Base-by-base conservation (phyloP, 2,797 vertebrate species). In the Mormyrops attenuatus region DNA sequence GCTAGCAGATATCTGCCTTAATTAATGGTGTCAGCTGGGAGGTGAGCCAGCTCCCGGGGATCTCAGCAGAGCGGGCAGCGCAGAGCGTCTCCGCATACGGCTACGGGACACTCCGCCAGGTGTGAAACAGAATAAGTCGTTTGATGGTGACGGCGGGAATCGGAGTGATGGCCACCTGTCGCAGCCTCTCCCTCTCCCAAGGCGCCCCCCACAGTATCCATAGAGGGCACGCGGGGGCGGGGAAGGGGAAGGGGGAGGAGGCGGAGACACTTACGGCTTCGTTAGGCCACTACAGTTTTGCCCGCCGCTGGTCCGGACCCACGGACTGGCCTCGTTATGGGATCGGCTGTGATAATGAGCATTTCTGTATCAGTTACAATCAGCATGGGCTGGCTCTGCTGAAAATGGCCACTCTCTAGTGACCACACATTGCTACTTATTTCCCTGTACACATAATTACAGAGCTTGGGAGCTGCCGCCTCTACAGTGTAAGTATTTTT, bases 71-170 rank as follows among this genome's bases (percentile, higher is more conserved):
- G 96, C 97, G 96, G 98, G 96, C 97, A 97, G 97, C 97, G 97
- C 97, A 96, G 97, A 97, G 96, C 94, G 96, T 97, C 98, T 97
- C 96, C 96, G 95, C 95, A 92, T 97, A 97, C 98, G 97, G 97
- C 97, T 97, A 97, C 96, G 96, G 95, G 96, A 97, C 96, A 97
- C 97, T 98, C 97, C 97, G 93, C 97, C 96, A 96, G 97, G 98
- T 97, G 97, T 97, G 97, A 99, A 99, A 99, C 98, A 96, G 98
- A 98, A 99, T 98, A 97, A 98, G 97, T 97, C 97, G 98, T 99
- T 97, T 98, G 97, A 98, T 97, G 97, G 98, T 97, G 97, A 98
- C 97, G 97, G 97, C 96, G 97, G 97, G 97, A 98, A 98, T 98
- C 97, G 97, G 97, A 99, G 97, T 97, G 96, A 98, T 98, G 97